phyloP scores from a whole-genome alignment of 1,140 invertebrate species.

The Papilio aristodemus region DNA sequence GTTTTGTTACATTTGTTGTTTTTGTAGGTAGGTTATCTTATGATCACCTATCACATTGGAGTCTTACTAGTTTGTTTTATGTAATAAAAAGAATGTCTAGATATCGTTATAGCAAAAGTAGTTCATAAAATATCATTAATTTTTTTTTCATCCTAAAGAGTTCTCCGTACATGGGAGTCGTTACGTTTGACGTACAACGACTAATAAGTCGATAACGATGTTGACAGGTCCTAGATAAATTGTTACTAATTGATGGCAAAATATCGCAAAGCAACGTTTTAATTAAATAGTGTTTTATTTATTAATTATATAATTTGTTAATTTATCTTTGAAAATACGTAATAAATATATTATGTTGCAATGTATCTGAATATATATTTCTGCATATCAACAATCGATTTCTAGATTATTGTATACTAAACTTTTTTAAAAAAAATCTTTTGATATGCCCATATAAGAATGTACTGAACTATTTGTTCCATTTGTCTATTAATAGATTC shows the following conservation, averaged over 20 bases:
- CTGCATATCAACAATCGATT: neutral
- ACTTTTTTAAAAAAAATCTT: no score
- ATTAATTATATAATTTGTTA: neutral
- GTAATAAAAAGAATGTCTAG: neutral
- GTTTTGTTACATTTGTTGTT: no score
- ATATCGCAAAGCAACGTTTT: neutral
- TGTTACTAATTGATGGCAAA: constrained; percentile 9
- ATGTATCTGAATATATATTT: neutral
- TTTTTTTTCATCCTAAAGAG: neutral
- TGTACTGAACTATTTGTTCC: no score
- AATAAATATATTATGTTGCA: neutral
- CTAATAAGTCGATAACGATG: constrained; percentile 4
- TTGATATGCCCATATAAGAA: no score
- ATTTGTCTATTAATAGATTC: no score
- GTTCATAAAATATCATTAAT: neutral
- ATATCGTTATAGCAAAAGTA: neutral
- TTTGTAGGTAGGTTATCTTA: no score
- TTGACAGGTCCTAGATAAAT: constrained; percentile 18
- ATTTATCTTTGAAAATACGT: neutral
- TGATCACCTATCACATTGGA: no score
- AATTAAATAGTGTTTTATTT: neutral
- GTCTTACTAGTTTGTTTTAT: no score
- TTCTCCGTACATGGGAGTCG: neutral
- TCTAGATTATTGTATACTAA: neutral
- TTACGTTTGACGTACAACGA: neutral